Base-by-base conservation (phyloP, 2,113 vertebrate species). In the human region DNA sequence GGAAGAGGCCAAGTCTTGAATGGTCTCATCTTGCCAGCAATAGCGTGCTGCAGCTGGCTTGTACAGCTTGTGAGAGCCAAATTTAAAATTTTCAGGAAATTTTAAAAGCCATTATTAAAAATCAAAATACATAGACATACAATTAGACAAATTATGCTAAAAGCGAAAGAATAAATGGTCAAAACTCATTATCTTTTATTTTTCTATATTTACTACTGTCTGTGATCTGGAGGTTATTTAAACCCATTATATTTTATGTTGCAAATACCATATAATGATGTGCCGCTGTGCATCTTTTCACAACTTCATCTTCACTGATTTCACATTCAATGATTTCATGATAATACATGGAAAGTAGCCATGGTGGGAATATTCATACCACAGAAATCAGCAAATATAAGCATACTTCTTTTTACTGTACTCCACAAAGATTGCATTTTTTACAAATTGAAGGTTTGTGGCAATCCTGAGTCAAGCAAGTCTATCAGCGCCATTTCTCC, bases 141-240 rank as follows among this genome's bases (percentile, higher is more conserved):
- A 94, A 55, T 72, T 68, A 93, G 79, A 82, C 40, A 73, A 89
- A 83, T 79, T 92, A 92, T 38, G 68, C 79, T 75, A 92, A 80
- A 64, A 94, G 32, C 18, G 89, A 85, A 94, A 11, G 17, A 14
- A 64, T 81, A 59, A 61, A 81, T 32, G 80, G 0, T 59, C 40
- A 81, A 80, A 91, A 48, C 1, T 30, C 40, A 55, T 89, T 13
- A 52, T 2, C 3, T 22, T 16, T 23, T 66, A 75, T 38, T 86
- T 93, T 25, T 43, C 30, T 59, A 12, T 64, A 64, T 72, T 91
- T 45, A 18, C 3, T 32, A 75, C 83, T 75, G 48, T 73, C 43
- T 68, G 1, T 59, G 40, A 32, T 32, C 52, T 23, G 78, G 6
- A 72, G 8, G 18, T 50, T 83, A 72, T 93, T 45, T 84, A 76